These are phyloP conservation scores for Galaxias olidus DNA, from an alignment of 2,797 vertebrate species.

Conservation along the genomic window DNA sequence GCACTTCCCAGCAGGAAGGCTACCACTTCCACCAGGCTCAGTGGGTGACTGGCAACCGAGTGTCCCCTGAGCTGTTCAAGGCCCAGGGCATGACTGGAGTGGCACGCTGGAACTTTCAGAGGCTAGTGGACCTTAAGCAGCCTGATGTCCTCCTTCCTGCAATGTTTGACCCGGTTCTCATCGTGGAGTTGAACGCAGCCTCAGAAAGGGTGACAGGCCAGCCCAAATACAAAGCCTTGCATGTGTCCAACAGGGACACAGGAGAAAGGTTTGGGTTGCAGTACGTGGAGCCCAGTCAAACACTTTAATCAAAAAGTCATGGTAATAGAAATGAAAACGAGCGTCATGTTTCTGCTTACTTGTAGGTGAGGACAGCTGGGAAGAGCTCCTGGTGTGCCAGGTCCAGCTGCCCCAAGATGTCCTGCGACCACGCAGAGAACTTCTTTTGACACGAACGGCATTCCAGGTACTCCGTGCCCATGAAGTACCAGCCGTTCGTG, in stretches of 20 bases:
- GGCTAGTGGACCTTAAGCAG: too few species aligned
- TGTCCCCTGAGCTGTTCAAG: too few species aligned
- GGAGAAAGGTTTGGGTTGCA: too few species aligned
- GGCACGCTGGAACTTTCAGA: too few species aligned
- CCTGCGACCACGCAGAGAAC: constrained; percentile 13
- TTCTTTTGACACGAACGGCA: constrained; percentile 5
- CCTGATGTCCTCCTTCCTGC: too few species aligned
- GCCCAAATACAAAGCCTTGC: neutral
- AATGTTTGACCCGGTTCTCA: neutral
- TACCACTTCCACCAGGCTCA: constrained; percentile 21
- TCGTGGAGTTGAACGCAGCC: neutral
- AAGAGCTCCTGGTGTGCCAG: constrained; percentile 13
- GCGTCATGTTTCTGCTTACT: neutral
- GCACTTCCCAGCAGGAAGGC: too few species aligned
- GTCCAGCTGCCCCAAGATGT: constrained; percentile 27
- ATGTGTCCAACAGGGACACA: too few species aligned
- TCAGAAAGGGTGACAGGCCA: neutral
- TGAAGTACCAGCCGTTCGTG: too few species aligned
- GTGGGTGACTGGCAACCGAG: constrained; percentile 9
- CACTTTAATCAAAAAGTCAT: too few species aligned
- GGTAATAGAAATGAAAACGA: too few species aligned
- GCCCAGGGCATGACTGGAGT: too few species aligned
- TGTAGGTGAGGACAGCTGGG: constrained; percentile 15
- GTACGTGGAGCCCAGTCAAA: too few species aligned
- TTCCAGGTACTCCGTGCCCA: constrained; percentile 19